These are phyloP conservation scores for Dasysyrphus albostriatus DNA, from an alignment of 2,888 invertebrate species.

Conservation along the genomic window DNA sequence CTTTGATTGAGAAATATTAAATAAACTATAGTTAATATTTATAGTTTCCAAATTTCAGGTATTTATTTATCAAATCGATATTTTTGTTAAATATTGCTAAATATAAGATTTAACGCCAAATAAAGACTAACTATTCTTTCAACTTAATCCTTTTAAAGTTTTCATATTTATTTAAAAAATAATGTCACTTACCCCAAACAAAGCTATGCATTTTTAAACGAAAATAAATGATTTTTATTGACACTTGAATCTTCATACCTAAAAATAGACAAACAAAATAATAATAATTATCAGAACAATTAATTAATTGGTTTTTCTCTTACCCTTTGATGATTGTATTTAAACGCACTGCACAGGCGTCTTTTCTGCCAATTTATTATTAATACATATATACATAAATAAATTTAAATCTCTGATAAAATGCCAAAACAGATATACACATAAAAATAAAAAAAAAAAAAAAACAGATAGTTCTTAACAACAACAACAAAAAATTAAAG, in stretches of 20 bases:
- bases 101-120: too few species aligned
- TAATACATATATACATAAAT: not conserved
- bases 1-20: too few species aligned
- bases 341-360: not conserved
- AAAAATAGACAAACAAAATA: not conserved
- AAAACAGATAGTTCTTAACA: not conserved
- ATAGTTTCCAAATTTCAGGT: too few species aligned
- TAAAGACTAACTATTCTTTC: too few species aligned
- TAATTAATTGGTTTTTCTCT: constrained; percentile 3
- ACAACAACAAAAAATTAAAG: not conserved
- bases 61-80: too few species aligned
- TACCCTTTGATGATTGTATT: constrained; percentile 19
- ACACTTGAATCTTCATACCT: not conserved
- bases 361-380: not conserved
- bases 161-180: not conserved
- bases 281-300: not conserved
- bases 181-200: constrained; percentile 2
- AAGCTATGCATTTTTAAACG: not conserved
- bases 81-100: too few species aligned
- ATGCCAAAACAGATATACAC: not conserved
- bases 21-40: too few species aligned
- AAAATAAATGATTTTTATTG: not conserved
- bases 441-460: not conserved
- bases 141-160: too few species aligned
- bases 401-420: constrained; percentile 11